Conservation (phyloP, 2,113 vertebrate species). For the Hippopotamus amphibius region DNA sequence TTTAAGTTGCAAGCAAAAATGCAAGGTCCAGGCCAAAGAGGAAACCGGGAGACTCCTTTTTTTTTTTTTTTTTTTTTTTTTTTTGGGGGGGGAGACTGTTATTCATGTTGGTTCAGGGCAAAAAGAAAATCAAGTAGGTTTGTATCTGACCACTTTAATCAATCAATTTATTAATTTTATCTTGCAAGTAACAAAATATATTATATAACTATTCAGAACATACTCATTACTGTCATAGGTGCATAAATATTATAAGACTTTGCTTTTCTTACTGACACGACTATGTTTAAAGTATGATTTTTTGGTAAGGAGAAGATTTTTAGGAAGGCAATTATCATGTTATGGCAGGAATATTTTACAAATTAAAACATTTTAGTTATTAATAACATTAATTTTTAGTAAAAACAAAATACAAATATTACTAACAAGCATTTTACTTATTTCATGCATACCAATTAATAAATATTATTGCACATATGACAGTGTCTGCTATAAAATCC, state of each 20-base stretch:
- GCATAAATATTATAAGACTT: not conserved
- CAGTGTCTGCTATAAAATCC: not conserved
- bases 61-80: no score
- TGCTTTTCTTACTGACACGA: not conserved
- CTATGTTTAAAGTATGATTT: not conserved
- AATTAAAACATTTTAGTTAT: not conserved
- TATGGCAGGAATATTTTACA: not conserved
- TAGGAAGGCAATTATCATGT: not conserved
- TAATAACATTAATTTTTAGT: slow-evolving; percentile 1
- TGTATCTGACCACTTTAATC: not conserved
- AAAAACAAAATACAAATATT: slow-evolving; percentile 14
- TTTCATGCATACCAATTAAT: slow-evolving; percentile 8
- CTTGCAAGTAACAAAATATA: not conserved
- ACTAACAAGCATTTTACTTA: slow-evolving; percentile 20
- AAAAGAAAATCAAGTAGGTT: slow-evolving; percentile 36
- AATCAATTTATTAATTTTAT: slow-evolving; percentile 10
- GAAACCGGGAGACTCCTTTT: not conserved
- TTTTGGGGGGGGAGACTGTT: not conserved
- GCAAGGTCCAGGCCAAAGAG: slow-evolving; percentile 15
- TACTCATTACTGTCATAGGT: not conserved
- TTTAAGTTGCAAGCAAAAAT: not conserved
- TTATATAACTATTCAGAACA: not conserved
- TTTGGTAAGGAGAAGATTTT: not conserved
- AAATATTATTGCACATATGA: not conserved
- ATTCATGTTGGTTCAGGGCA: not conserved